phyloP scores from a whole-genome alignment of 2,113 vertebrate genomes.

The Pseudopodoces humilis region DNA sequence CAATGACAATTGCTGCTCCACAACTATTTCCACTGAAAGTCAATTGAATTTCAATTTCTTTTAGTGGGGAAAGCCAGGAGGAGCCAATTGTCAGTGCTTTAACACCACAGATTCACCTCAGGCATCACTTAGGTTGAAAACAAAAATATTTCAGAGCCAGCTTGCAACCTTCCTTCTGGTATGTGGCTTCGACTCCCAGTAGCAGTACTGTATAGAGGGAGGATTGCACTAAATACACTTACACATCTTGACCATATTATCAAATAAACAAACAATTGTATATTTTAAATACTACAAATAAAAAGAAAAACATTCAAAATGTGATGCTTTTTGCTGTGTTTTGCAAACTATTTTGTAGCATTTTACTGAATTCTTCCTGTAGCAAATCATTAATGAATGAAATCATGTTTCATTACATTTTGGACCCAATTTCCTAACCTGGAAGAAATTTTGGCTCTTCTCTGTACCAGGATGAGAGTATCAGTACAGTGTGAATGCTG shows the following conservation, averaged over 20 bases:
- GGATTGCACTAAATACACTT: conserved; percentile 17
- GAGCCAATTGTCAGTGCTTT: conserved; percentile 71
- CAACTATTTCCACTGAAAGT: conserved; percentile 59
- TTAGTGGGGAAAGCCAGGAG: conserved; percentile 63
- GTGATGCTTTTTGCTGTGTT: neutral
- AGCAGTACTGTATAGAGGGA: neutral
- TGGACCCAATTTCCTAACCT: conserved; percentile 23
- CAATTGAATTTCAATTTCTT: conserved; percentile 77
- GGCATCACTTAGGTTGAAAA: conserved; percentile 65
- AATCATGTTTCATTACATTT: conserved; percentile 2
- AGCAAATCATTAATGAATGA: conserved; percentile 9
- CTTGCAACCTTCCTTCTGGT: conserved; percentile 35
- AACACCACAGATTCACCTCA: conserved; percentile 67
- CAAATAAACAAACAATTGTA: neutral
- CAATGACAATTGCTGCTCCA: conserved; percentile 71
- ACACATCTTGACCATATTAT: neutral
- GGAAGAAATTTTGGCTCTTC: conserved; percentile 31
- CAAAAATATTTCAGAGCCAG: conserved; percentile 62
- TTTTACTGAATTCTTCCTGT: neutral
- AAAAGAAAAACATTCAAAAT: neutral
- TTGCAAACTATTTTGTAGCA: neutral
- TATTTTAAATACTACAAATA: neutral
- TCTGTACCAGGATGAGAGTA: neutral
- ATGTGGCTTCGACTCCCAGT: neutral
- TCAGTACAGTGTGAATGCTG: neutral